phyloP scores from a whole-genome alignment of 2,113 vertebrate species.

The Oplegnathus fasciatus region DNA sequence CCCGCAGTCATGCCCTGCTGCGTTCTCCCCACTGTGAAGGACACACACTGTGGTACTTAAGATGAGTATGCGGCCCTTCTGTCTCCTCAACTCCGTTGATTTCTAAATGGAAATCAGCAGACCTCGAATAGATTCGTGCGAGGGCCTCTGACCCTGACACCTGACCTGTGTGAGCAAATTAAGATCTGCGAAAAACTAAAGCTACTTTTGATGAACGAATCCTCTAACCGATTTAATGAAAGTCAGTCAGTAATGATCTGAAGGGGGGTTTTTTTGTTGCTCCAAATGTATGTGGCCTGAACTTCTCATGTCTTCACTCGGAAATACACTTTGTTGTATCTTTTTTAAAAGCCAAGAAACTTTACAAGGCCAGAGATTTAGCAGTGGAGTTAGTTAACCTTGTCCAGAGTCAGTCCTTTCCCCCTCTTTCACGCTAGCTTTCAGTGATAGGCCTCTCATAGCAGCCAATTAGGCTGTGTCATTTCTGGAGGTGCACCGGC shows the following conservation, averaged over 20 bases:
- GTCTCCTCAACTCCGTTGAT: slow-evolving; percentile 28
- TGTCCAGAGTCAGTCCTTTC: slow-evolving; percentile 70
- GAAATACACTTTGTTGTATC: slow-evolving; percentile 9
- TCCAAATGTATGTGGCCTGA: neutral
- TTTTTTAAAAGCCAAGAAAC: slow-evolving; percentile 38
- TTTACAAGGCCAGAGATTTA: slow-evolving; percentile 56
- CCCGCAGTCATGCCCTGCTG: slow-evolving; percentile 39
- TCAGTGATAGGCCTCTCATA: slow-evolving; percentile 79
- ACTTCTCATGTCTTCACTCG: slow-evolving; percentile 1
- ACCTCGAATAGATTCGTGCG: slow-evolving; percentile 31
- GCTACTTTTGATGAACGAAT: slow-evolving; percentile 17
- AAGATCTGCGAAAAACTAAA: slow-evolving; percentile 25
- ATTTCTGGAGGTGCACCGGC: slow-evolving; percentile 66
- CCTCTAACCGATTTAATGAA: slow-evolving; percentile 3
- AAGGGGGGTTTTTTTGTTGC: neutral
- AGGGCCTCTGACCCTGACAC: slow-evolving; percentile 49
- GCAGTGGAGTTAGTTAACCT: slow-evolving; percentile 81
- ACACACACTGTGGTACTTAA: slow-evolving; percentile 54
- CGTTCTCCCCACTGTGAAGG: slow-evolving; percentile 50
- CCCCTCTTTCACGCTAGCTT: slow-evolving; percentile 48
- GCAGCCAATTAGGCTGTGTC: slow-evolving; percentile 84
- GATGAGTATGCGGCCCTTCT: slow-evolving; percentile 31
- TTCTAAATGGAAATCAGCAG: slow-evolving; percentile 63
- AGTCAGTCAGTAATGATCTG: slow-evolving; percentile 9
- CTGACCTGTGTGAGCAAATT: slow-evolving; percentile 56